Evolutionary conservation across 2,888 invertebrate genomes (phyloP).

Genomic region (Eristalinus aeneus): DNA sequence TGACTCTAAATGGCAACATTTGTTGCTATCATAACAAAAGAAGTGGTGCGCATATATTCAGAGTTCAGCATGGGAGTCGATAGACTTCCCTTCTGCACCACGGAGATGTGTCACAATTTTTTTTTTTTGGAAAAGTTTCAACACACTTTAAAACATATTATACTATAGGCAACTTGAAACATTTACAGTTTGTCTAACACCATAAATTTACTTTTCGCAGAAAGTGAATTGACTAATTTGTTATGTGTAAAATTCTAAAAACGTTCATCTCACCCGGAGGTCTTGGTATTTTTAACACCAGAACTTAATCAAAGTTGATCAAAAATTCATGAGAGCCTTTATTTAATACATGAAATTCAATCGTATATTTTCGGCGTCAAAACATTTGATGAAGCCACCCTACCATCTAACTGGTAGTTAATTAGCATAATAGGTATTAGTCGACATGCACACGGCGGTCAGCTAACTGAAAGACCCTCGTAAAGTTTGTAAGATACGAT

Average conservation of each 20-base stretch:
- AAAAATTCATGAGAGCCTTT: constrained; percentile 1
- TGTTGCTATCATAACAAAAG: no score
- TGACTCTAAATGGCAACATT: no score
- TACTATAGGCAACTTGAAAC: no score
- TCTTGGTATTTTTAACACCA: neutral
- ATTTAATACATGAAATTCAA: constrained; percentile 4
- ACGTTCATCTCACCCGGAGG: neutral
- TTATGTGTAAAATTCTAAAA: neutral
- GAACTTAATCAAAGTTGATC: neutral
- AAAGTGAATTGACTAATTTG: neutral
- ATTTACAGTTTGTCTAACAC: neutral
- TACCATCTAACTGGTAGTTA: constrained; percentile 4
- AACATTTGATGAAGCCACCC: constrained; percentile 25
- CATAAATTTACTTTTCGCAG: neutral
- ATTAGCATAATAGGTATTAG: constrained; percentile 21
- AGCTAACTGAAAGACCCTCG: neutral
- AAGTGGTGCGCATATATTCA: no score
- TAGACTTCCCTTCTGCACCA: no score
- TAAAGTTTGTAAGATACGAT: neutral
- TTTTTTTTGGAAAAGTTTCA: no score
- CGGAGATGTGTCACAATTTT: no score
- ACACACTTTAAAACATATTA: no score
- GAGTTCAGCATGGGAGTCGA: no score
- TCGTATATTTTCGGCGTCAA: constrained; percentile 34
- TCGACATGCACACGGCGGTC: neutral